A percentile compares a stretch with the other conserved stretches of the same genome.
These are phyloP conservation scores for Myrmophylax atrothorax DNA, from an alignment of 2,113 vertebrate species.

Conservation along the genomic window DNA sequence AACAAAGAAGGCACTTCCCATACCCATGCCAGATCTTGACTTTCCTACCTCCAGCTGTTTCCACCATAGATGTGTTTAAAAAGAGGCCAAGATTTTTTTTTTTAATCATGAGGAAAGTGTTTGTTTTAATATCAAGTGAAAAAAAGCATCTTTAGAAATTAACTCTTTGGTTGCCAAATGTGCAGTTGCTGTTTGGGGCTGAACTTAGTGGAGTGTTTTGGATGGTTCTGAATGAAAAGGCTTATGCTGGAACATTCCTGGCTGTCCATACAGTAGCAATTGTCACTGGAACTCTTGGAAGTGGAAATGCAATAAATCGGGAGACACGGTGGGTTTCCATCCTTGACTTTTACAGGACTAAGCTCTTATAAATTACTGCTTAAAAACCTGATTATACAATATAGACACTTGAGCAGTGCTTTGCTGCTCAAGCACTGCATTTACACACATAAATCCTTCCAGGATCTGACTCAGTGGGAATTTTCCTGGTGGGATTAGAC, in stretches of 20 bases:
- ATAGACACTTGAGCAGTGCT: not conserved
- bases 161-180: conserved; percentile 1
- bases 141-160: conserved; percentile 14
- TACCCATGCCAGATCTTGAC: conserved; percentile 61
- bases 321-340: not conserved
- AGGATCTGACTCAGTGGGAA: not conserved
- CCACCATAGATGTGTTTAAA: conserved; percentile 61
- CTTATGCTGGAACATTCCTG: conserved; percentile 6
- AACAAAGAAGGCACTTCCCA: conserved; percentile 69
- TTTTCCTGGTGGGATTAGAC: not conserved
- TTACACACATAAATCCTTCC: not conserved
- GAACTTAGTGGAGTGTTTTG: not conserved
- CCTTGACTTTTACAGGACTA: not conserved
- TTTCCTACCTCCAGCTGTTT: conserved; percentile 67
- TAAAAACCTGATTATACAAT: not conserved
- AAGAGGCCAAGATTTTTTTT: conserved; percentile 26
- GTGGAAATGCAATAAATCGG: conserved; percentile 8
- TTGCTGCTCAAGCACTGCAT: not conserved
- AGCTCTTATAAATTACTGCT: not conserved
- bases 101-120: conserved; percentile 31
- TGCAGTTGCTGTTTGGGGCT: not conserved
- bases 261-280: not conserved
- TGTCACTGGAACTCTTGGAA: not conserved
- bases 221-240: conserved; percentile 35
- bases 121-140: conserved; percentile 57